Evolutionary conservation across 2,797 vertebrate genomes (phyloP), one percentile per base, ranked within the genome.

Genomic region (Epinephelus coioides): DNA sequence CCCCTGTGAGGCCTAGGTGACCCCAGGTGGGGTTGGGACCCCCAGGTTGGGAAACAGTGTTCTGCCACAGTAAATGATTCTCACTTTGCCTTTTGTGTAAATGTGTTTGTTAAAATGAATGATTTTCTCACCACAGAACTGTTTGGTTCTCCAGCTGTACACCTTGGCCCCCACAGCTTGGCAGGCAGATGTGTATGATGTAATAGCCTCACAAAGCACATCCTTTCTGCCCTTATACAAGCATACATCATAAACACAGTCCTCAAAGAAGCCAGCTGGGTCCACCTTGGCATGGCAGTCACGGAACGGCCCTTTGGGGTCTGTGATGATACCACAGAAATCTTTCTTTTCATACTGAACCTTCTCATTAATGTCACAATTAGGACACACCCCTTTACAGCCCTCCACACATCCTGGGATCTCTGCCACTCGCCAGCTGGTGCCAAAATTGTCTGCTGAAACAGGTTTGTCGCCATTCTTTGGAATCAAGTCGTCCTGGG

Each of bases 231-330:
- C 94, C 2, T 84, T 83, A 81, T 93, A 94, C 61, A 93, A 75
- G 68, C 95, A 96, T 2, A 94, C 87, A 43, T 96, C 94, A 14
- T 87, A 94, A 82, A 95, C 82, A 64, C 95, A 96, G 83, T 94
- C 89, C 6, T 93, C 82, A 79, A 95, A 94, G 81, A 85, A 91
- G 0, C 19, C 78, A 25, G 23, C 57, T 9, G 92, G 92, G 67
- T 95, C 78, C 43, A 95, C 82, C 21, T 63, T 72, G 13, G 76
- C 21, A 19, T 93, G 90, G 83, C 96, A 96, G 23, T 93, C 86
- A 9, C 76, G 82, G 88, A 96, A 95, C 0, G 96, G 94, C 1
- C 95, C 95, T 0, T 68, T 71, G 12, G 87, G 69, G n/a, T 93
- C 90, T 1, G 0, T 83, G 15, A 96, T 54, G 1, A 95, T 57